phyloP scores from a whole-genome alignment of 1,140 invertebrate genomes.

The Macrocentrus cingulum region DNA sequence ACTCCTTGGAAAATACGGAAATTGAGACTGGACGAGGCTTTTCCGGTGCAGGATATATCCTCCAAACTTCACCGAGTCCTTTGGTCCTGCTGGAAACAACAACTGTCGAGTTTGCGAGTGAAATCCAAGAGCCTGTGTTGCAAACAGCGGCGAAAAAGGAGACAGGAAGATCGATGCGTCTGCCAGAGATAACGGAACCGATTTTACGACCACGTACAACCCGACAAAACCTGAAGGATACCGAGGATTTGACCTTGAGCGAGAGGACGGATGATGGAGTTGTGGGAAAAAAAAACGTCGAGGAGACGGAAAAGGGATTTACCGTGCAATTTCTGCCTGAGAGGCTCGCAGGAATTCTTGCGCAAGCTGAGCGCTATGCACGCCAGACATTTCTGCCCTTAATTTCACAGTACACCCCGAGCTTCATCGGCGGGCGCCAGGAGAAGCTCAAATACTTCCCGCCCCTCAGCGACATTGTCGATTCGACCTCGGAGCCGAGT shows the following conservation, averaged over 20 bases:
- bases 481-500: slow-evolving; percentile 8
- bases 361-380: slow-evolving; percentile 78
- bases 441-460: slow-evolving; percentile 54
- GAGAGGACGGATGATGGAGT: neutral
- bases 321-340: slow-evolving; percentile 79
- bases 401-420: slow-evolving; percentile 75
- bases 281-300: slow-evolving; percentile 33
- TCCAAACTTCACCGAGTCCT: slow-evolving; percentile 23
- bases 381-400: slow-evolving; percentile 72
- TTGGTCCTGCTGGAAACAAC: slow-evolving; percentile 17
- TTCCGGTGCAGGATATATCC: slow-evolving; percentile 32
- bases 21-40: slow-evolving; percentile 42
- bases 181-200: slow-evolving; percentile 72
- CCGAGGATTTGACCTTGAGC: too few species aligned
- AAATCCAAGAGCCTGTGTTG: slow-evolving; percentile 58
- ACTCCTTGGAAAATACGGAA: slow-evolving; percentile 44
- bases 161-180: slow-evolving; percentile 54
- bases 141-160: slow-evolving; percentile 55
- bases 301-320: slow-evolving; percentile 51
- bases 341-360: slow-evolving; percentile 72
- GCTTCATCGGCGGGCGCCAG: slow-evolving; percentile 46
- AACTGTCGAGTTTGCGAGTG: slow-evolving; percentile 36
- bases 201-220: slow-evolving; percentile 65
- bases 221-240: slow-evolving; percentile 33
- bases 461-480: slow-evolving; percentile 38